These are phyloP conservation scores for Drosophila grimshawi DNA, from an alignment of 1,140 invertebrate genomes.

Conservation along the genomic window DNA sequence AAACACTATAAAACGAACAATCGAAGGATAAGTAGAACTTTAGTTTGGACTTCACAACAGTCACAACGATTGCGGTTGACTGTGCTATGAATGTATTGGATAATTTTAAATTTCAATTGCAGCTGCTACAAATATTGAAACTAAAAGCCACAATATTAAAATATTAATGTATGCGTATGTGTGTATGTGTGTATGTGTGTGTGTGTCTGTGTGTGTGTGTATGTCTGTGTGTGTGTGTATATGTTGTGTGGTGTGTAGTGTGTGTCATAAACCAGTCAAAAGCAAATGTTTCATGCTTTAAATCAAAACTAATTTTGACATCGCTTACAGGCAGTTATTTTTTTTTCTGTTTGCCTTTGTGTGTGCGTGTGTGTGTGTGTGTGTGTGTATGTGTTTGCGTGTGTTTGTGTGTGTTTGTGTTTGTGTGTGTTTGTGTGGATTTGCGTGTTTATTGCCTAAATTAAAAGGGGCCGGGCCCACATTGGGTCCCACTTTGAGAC, in stretches of 20 bases:
- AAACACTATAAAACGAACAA: constrained; percentile 24
- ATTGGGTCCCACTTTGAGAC: background rate
- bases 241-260: background rate
- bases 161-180: background rate
- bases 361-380: constrained; percentile 8
- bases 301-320: constrained; percentile 24
- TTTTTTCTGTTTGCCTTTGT: background rate
- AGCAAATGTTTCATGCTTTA: constrained; percentile 25
- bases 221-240: background rate
- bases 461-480: too few relatives aligned
- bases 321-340: constrained; percentile 4
- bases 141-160: background rate
- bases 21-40: background rate
- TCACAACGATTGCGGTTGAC: background rate
- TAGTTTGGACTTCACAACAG: constrained; percentile 2
- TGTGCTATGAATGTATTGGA: background rate
- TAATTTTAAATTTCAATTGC: background rate
- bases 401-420: too few relatives aligned
- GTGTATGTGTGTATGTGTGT: background rate
- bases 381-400: background rate
- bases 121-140: background rate
- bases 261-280: constrained; percentile 29
- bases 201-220: background rate
- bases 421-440: too few relatives aligned
- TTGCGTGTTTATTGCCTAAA: background rate